Conservation (phyloP, 2,888 invertebrate genomes). For the Busseola fusca region DNA sequence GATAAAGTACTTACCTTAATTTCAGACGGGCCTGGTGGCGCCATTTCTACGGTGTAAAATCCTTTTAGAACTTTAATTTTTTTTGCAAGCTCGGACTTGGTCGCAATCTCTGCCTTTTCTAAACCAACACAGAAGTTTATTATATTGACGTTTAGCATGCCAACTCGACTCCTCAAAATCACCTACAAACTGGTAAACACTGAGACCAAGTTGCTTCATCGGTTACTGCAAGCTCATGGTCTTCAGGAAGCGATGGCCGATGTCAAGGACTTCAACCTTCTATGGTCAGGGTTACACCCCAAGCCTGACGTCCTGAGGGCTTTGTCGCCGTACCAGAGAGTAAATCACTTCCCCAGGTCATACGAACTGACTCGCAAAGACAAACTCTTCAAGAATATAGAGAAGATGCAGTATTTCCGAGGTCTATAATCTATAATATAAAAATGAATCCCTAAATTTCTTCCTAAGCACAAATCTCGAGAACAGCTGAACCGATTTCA, state of each 20-base stretch:
- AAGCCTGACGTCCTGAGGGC: slow-evolving; percentile 96
- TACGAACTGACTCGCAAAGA: slow-evolving; percentile 98
- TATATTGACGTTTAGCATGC: slow-evolving; percentile 80
- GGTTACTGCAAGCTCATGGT: slow-evolving; percentile 93
- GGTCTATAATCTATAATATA: too few species aligned
- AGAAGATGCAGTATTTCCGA: slow-evolving; percentile 95
- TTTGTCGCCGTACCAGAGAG: slow-evolving; percentile 95
- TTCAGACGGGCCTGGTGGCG: slow-evolving; percentile 73
- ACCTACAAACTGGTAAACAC: slow-evolving; percentile 95
- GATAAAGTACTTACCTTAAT: slow-evolving; percentile 63
- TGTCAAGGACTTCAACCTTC: slow-evolving; percentile 93
- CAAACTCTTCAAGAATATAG: slow-evolving; percentile 97
- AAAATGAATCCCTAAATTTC: too few species aligned
- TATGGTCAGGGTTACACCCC: slow-evolving; percentile 98
- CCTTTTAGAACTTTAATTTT: slow-evolving; percentile 77
- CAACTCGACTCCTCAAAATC: slow-evolving; percentile 91
- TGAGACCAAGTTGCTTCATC: slow-evolving; percentile 93
- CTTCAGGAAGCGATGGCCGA: slow-evolving; percentile 90
- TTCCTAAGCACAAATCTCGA: too few species aligned
- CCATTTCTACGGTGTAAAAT: slow-evolving; percentile 80
- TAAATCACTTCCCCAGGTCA: slow-evolving; percentile 98
- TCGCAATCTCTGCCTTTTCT: slow-evolving; percentile 74
- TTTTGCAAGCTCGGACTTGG: slow-evolving; percentile 72
- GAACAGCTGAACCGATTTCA: too few species aligned
- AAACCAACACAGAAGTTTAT: slow-evolving; percentile 34